Percentiles rank a stretch among this genome's conserved stretches.
Evolutionary conservation across 2,797 vertebrate species (phyloP).

Genomic region (Artibeus jamaicensis): DNA sequence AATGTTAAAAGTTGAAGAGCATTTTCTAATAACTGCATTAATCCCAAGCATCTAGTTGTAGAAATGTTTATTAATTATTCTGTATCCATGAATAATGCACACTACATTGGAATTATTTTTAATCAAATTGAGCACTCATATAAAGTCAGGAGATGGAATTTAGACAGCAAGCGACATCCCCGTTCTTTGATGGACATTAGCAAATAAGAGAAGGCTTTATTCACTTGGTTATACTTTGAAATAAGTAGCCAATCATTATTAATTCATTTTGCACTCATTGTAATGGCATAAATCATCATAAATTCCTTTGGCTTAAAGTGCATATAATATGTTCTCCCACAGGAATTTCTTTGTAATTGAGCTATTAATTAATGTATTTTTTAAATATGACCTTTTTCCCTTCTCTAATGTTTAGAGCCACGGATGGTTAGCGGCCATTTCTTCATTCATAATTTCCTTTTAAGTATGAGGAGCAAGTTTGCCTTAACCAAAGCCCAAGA

Average conservation of each 20-base stretch:
- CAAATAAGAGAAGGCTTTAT: conserved; percentile 66
- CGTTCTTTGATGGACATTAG: conserved; percentile 54
- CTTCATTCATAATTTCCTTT: conserved; percentile 24
- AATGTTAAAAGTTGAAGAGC: conserved; percentile 2
- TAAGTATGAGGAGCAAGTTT: neutral
- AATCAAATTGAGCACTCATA: neutral
- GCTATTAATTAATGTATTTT: conserved; percentile 79
- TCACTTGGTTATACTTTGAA: conserved; percentile 77
- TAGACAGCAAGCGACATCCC: conserved; percentile 36
- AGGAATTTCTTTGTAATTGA: conserved; percentile 74
- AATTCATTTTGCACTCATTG: conserved; percentile 80
- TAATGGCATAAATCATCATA: conserved; percentile 80
- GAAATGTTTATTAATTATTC: conserved; percentile 36
- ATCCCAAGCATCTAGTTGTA: conserved; percentile 15
- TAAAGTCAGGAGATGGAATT: conserved; percentile 38
- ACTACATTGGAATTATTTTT: conserved; percentile 14
- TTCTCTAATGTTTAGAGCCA: conserved; percentile 31
- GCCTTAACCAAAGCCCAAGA: neutral
- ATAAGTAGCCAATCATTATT: conserved; percentile 82
- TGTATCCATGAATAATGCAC: neutral
- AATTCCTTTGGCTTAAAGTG: conserved; percentile 78
- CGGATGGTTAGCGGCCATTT: neutral
- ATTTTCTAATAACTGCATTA: conserved; percentile 14
- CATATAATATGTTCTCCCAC: conserved; percentile 77
- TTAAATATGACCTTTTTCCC: conserved; percentile 57